These are phyloP conservation scores for Trigoniulus corallinus DNA, from an alignment of 1,140 invertebrate species.

Conservation along the genomic window DNA sequence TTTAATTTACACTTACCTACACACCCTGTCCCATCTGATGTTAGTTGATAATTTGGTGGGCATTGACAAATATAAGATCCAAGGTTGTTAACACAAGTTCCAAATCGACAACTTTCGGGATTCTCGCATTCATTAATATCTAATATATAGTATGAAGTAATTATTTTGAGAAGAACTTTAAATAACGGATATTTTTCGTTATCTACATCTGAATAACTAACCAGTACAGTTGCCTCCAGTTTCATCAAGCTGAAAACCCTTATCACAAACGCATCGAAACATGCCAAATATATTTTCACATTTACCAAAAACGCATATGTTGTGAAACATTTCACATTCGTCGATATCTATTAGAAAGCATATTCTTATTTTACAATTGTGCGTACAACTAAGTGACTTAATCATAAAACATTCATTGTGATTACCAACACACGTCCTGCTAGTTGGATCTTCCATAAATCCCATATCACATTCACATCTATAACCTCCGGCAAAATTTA, in stretches of 20 bases:
- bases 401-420: constrained; percentile 6
- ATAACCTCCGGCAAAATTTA: constrained; percentile 67
- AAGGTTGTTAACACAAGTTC: constrained; percentile 37
- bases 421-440: constrained; percentile 49
- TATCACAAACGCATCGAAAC: constrained; percentile 68
- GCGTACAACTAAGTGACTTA: neutral
- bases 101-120: constrained; percentile 36
- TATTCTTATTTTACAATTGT: neutral
- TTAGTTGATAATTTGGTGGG: constrained; percentile 38
- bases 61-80: constrained; percentile 39
- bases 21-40: constrained; percentile 46
- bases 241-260: constrained; percentile 61
- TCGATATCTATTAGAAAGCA: constrained; percentile 50
- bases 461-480: constrained; percentile 72
- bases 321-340: constrained; percentile 74
- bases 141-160: constrained; percentile 13
- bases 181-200: neutral
- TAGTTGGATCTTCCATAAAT: constrained; percentile 49
- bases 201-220: no score
- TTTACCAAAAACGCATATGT: constrained; percentile 65
- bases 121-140: constrained; percentile 44
- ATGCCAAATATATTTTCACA: constrained; percentile 80
- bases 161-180: neutral
- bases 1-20: constrained; percentile 33
- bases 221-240: constrained; percentile 40